These are phyloP conservation scores for Ganaspis sp. DNA, from an alignment of 1,140 invertebrate genomes.

Conservation along the genomic window DNA sequence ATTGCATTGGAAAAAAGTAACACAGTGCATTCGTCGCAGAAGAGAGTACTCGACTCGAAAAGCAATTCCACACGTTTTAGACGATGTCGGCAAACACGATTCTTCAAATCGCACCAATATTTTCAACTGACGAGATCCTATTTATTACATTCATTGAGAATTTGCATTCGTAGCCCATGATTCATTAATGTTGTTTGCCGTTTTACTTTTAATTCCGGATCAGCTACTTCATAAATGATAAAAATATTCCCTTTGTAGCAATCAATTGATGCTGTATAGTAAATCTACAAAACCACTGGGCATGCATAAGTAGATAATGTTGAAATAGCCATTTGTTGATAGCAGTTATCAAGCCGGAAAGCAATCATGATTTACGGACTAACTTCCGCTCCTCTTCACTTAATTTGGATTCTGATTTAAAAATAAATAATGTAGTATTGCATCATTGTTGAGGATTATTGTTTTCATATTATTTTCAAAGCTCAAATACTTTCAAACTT, in stretches of 20 bases:
- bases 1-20: slow-evolving; percentile 37
- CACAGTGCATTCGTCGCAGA: slow-evolving; percentile 26
- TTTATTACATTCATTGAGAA: not conserved
- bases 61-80: slow-evolving; percentile 9
- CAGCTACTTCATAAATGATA: not conserved
- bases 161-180: not conserved
- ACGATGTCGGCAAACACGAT: slow-evolving; percentile 1
- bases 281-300: slow-evolving; percentile 1
- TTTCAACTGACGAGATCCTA: slow-evolving; percentile 5
- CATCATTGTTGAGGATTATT: too few relatives aligned
- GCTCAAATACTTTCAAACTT: too few relatives aligned
- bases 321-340: slow-evolving; percentile 9
- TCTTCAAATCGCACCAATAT: slow-evolving; percentile 13
- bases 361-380: not conserved
- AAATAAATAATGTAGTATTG: not conserved
- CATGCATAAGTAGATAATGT: slow-evolving; percentile 10
- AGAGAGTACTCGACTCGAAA: not conserved
- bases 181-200: not conserved
- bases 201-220: not conserved
- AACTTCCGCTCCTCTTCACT: not conserved
- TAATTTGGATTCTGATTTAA: not conserved
- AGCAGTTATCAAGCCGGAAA: not conserved
- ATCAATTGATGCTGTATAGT: not conserved
- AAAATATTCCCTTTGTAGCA: not conserved
- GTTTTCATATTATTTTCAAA: too few relatives aligned